Conservation (phyloP, 1,140 invertebrate genomes). For the Procambarus virginalis region DNA sequence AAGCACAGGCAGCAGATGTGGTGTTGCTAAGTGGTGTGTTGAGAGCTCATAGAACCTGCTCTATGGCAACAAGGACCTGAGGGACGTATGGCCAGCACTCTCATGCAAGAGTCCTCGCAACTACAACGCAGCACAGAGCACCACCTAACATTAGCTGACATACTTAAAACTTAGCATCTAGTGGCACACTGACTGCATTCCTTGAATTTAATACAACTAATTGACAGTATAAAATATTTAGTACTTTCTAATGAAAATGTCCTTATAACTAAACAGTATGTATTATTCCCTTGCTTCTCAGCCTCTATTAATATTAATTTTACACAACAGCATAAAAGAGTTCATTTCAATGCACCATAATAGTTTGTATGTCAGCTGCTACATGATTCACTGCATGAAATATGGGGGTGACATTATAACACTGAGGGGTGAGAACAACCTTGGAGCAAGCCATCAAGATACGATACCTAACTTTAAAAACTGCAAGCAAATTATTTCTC, state of each 20-base stretch:
- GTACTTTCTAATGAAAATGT: neutral
- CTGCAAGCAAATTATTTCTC: conserved; percentile 17
- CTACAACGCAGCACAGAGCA: conserved; percentile 26
- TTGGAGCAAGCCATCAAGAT: conserved; percentile 38
- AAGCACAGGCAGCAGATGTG: neutral
- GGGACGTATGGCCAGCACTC: conserved; percentile 31
- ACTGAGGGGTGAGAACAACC: conserved; percentile 35
- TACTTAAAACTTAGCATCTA: neutral
- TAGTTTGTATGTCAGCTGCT: conserved; percentile 11
- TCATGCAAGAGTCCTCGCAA: neutral
- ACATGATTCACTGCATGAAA: conserved; percentile 28
- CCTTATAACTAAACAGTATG: conserved; percentile 16
- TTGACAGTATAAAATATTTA: conserved; percentile 23
- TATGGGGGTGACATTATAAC: conserved; percentile 25
- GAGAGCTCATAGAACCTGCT: conserved; percentile 24
- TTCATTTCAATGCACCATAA: conserved; percentile 20
- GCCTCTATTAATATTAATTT: conserved; percentile 29
- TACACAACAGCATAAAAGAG: conserved; percentile 2
- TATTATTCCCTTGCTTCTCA: conserved; percentile 29
- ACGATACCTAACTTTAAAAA: conserved; percentile 18
- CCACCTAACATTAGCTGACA: conserved; percentile 7
- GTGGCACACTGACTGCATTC: conserved; percentile 38
- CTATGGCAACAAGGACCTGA: conserved; percentile 11
- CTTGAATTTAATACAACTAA: conserved; percentile 22
- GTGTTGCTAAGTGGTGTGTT: conserved; percentile 23